Base-by-base conservation (phyloP, 2,888 invertebrate genomes). In the Eupithecia vulgata region DNA sequence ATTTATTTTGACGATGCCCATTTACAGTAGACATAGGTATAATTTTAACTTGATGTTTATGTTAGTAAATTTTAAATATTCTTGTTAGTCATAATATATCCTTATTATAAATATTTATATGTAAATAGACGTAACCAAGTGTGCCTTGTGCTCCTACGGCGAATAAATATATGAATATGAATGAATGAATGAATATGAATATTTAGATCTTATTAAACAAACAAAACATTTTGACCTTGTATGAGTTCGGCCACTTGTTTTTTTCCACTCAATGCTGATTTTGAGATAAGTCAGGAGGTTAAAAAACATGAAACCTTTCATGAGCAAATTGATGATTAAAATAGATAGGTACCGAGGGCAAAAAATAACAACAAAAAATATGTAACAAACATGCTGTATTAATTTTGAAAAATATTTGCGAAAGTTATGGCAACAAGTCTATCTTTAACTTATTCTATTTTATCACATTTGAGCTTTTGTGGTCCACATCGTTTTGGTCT, bases 391-490 rank as follows among this genome's bases (percentile, higher is more conserved):
- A n/a, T 64, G 62, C 62, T 64, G 62, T n/a, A 35, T 79, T 74
- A 78, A 79, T 79, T 77, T 82, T 67, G 78, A 83, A 73, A 76
- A 73, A 71, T 78, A 72, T 65, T 37, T 73, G 72, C 65, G 75
- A 67, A 71, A 70, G 8, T 68, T 83, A 86, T 85, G 82, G 81
- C 68, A 70, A 68, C 30, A 66, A 68, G 61, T 34, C 15, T 35
- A 64, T 64, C 5, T 10, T 37, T 37, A 74, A 45, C 72, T 72
- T 73, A 69, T 21, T 62, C 68, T 75, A 76, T 21, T 69, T 71
- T 89, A 90, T 91, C 90, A 91, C 90, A 89, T 84, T 86, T 64
- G 79, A 78, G 85, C 82, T 86, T 87, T 85, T 83, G 79, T 78
- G 80, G 76, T 78, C 67, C 72, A 67, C 57, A 15, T 48, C 34